Evolutionary conservation across 2,888 invertebrate genomes (phyloP).

Genomic region (Cryptosula pallasiana): DNA sequence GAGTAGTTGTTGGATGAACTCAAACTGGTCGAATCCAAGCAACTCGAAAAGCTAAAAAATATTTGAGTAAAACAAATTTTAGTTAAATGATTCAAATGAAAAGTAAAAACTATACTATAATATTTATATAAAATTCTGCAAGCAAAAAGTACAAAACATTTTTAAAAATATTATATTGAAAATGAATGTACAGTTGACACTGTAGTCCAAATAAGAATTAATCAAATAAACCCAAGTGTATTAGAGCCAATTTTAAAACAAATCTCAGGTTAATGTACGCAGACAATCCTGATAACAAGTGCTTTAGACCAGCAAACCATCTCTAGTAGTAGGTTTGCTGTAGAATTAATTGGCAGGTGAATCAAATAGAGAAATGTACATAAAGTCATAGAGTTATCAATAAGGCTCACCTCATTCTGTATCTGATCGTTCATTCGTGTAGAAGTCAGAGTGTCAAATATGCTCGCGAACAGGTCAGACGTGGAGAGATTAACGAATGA

Average conservation of each 20-base stretch:
- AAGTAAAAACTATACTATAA: no score
- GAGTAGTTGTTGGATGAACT: constrained; percentile 66
- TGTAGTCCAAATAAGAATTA: no score
- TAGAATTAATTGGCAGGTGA: not conserved
- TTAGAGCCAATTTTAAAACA: no score
- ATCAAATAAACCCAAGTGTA: no score
- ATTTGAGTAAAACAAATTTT: no score
- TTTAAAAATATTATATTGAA: no score
- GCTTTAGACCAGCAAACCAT: not conserved
- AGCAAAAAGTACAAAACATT: no score
- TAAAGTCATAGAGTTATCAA: not conserved
- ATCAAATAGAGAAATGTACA: not conserved
- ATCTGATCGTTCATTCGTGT: constrained; percentile 41
- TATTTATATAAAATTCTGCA: no score
- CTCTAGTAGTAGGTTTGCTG: not conserved
- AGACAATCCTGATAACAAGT: not conserved
- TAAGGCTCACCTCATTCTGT: constrained; percentile 49
- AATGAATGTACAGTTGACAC: no score
- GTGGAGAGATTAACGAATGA: not conserved
- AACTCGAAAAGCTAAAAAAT: constrained; percentile 74
- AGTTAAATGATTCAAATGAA: no score
- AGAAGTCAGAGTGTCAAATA: constrained; percentile 47
- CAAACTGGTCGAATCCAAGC: constrained; percentile 78
- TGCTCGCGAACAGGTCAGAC: constrained; percentile 38
- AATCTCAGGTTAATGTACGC: not conserved